Conservation (phyloP, 2,113 vertebrate species). For the Typhlomys cinereus region DNA sequence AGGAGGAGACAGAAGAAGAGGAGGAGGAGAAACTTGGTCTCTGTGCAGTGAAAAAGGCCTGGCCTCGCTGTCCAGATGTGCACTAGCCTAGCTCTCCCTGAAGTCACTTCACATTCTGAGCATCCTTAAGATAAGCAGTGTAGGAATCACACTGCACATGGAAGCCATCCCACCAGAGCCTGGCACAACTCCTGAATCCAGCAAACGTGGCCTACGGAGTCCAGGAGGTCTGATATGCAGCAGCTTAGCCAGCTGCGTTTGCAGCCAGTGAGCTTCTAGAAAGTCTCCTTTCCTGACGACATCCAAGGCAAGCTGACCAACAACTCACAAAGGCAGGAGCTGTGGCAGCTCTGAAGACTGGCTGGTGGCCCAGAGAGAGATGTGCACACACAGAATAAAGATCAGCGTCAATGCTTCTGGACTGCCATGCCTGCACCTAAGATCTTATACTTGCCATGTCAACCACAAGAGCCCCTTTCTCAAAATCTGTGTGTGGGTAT, state of each 20-base stretch:
- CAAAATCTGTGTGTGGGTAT: not conserved
- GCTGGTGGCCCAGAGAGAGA: not conserved
- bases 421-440: not conserved
- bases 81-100: not conserved
- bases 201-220: rapidly evolving
- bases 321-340: not conserved
- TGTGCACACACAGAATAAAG: rapidly evolving
- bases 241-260: no score
- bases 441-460: no score
- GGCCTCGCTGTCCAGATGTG: no score
- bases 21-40: not conserved
- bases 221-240: no score
- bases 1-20: not conserved
- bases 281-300: no score
- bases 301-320: not conserved
- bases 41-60: not conserved
- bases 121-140: not conserved
- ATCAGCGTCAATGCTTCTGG: not conserved
- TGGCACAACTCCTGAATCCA: rapidly evolving
- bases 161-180: not conserved
- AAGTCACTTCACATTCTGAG: not conserved
- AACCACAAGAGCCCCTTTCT: not conserved
- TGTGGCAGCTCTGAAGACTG: rapidly evolving
- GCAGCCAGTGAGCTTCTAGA: not conserved
- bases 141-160: not conserved